Conservation (phyloP, 2,113 vertebrate species). For the Gnathochromis pfefferi region DNA sequence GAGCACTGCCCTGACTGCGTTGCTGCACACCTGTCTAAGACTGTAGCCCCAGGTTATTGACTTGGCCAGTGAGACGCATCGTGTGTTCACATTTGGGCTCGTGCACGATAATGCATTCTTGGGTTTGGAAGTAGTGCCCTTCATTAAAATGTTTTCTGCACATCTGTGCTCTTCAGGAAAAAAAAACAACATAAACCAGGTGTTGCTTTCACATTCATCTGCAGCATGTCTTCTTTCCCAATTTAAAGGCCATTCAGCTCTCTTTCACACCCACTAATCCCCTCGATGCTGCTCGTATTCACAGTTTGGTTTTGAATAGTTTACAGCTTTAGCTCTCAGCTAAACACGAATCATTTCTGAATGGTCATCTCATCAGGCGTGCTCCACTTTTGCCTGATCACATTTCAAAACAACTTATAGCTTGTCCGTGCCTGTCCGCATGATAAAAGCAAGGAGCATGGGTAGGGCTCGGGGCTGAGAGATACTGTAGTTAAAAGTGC, state of each 20-base stretch:
- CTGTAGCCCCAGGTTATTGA: conserved; percentile 37
- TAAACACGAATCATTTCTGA: neutral
- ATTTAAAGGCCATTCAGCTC: neutral
- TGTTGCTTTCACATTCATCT: neutral
- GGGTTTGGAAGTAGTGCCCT: neutral
- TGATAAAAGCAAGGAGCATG: conserved; percentile 42
- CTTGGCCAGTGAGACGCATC: neutral
- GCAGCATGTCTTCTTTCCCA: neutral
- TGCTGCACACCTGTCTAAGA: conserved; percentile 65
- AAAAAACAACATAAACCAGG: neutral
- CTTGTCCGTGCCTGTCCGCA: conserved; percentile 67
- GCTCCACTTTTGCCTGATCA: conserved; percentile 47
- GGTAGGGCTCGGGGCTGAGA: neutral
- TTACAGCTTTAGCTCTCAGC: neutral
- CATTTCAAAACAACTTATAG: conserved; percentile 68
- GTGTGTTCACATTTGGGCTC: conserved; percentile 23
- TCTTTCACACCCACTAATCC: neutral
- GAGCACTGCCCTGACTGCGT: neutral
- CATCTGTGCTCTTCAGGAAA: neutral
- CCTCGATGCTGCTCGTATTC: neutral
- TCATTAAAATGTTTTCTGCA: neutral
- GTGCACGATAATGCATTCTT: neutral
- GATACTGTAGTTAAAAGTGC: conserved; percentile 20
- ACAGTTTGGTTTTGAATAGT: neutral
- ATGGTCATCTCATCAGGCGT: conserved; percentile 49